Percentiles rank a stretch among this genome's conserved stretches.
Evolutionary conservation across 2,888 invertebrate genomes (phyloP).

Genomic region (Ametastegia equiseti): DNA sequence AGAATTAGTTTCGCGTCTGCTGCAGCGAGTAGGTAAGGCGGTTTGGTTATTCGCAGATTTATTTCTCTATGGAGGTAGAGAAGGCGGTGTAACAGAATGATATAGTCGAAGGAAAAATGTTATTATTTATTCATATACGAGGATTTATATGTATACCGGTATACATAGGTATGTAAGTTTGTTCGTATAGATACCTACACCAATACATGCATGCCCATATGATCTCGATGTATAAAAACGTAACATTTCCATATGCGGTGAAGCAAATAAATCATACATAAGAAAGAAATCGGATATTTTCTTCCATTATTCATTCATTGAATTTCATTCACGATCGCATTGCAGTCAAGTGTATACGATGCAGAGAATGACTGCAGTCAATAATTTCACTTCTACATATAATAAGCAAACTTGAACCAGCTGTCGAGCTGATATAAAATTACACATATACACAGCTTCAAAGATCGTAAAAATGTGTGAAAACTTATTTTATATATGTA

Average conservation of each 20-base stretch:
- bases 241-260: too few species aligned
- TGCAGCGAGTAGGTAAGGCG: background rate
- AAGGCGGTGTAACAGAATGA: background rate
- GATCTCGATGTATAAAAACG: too few species aligned
- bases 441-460: too few species aligned
- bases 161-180: background rate
- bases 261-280: too few species aligned
- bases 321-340: too few species aligned
- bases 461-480: constrained; percentile 25
- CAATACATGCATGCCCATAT: too few species aligned
- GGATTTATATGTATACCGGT: background rate
- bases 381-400: background rate
- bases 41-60: constrained; percentile 7
- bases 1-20: constrained; percentile 38
- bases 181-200: too few species aligned
- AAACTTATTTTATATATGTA: constrained; percentile 16
- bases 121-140: background rate
- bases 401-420: background rate
- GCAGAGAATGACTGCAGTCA: background rate
- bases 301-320: too few species aligned
- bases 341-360: too few species aligned
- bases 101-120: too few species aligned
- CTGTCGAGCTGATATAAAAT: background rate
- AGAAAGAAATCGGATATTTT: too few species aligned
- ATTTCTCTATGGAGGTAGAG: background rate